These are phyloP conservation scores for Sycophila sp. DNA, from an alignment of 1,140 invertebrate genomes.

Conservation along the genomic window DNA sequence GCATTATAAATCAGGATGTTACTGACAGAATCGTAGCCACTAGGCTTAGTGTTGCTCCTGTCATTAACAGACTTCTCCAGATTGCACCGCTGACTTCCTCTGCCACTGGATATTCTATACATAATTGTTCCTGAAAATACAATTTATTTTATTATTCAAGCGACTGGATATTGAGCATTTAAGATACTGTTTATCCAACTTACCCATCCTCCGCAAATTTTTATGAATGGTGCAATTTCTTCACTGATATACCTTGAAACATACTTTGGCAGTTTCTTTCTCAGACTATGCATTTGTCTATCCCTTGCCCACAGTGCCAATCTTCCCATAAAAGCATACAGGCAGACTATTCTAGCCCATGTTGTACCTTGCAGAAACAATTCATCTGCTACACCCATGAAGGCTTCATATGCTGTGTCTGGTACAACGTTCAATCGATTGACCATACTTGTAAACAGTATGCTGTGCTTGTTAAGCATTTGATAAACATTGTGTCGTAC, in stretches of 20 bases:
- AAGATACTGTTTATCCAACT: constrained; percentile 26
- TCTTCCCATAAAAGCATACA: constrained; percentile 72
- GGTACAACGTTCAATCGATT: constrained; percentile 68
- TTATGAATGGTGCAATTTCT: constrained; percentile 61
- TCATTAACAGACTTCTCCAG: constrained; percentile 70
- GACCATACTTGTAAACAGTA: constrained; percentile 72
- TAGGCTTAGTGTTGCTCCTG: constrained; percentile 69
- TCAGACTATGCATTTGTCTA: constrained; percentile 61
- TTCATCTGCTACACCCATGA: constrained; percentile 71
- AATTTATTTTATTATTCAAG: neutral
- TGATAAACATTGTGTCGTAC: constrained; percentile 66
- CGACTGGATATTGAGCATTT: neutral
- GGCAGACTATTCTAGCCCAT: constrained; percentile 72
- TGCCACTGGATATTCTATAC: constrained; percentile 69
- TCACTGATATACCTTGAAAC: constrained; percentile 62
- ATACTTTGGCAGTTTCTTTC: constrained; percentile 60
- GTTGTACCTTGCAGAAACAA: constrained; percentile 70
- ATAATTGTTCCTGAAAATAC: constrained; percentile 67
- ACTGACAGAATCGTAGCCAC: constrained; percentile 66
- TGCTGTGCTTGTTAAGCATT: constrained; percentile 70
- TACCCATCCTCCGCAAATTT: constrained; percentile 64
- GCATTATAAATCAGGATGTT: constrained; percentile 54
- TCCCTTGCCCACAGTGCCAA: constrained; percentile 67
- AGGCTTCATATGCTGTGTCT: constrained; percentile 68
- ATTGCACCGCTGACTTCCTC: constrained; percentile 69